These are phyloP conservation scores for Melanerpes aurifrons DNA, from an alignment of 2,113 vertebrate species.

Conservation along the genomic window DNA sequence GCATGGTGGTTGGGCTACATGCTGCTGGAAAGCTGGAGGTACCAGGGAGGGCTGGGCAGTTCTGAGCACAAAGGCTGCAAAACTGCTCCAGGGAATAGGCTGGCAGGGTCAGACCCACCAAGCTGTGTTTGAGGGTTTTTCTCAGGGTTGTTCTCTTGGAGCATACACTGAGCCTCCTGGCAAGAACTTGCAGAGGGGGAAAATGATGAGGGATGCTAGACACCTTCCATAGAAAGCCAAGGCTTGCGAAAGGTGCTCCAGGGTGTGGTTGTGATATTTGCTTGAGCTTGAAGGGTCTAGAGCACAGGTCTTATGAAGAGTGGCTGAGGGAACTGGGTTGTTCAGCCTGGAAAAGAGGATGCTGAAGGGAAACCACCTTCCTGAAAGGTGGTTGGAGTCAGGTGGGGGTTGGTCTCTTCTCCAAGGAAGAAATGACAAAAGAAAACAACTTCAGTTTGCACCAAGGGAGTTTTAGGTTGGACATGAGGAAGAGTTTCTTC, in stretches of 20 bases:
- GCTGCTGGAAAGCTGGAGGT: background rate
- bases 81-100: accelerated
- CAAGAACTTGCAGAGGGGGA: background rate
- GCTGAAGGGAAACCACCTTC: too few species aligned
- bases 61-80: background rate
- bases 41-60: background rate
- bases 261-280: background rate
- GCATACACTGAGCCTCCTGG: background rate
- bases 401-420: too few species aligned
- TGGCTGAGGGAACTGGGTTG: too few species aligned
- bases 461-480: too few species aligned
- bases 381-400: too few species aligned
- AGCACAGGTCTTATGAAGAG: too few species aligned
- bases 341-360: too few species aligned
- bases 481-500: too few species aligned
- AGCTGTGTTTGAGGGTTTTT: too few species aligned
- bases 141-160: background rate
- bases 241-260: accelerated
- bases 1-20: accelerated
- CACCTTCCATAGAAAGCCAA: accelerated
- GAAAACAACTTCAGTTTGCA: too few species aligned
- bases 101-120: background rate
- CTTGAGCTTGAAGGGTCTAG: background rate
- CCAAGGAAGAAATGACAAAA: too few species aligned
- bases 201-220: too few species aligned